These are phyloP conservation scores for Amiota communis DNA, from an alignment of 2,888 invertebrate species.

Conservation along the genomic window DNA sequence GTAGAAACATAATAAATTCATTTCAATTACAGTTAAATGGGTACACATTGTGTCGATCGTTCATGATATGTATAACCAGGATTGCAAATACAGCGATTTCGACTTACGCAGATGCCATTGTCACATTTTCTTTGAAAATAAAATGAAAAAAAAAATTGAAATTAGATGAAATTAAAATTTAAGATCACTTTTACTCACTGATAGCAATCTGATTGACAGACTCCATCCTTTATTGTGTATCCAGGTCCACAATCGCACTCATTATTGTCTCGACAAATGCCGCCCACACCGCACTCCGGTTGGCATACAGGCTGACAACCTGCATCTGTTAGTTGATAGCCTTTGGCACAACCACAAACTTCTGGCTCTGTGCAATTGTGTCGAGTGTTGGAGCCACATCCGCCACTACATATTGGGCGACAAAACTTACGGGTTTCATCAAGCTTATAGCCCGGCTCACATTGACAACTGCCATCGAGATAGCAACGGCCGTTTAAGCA, in stretches of 20 bases:
- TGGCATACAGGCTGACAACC: slow-evolving; percentile 68
- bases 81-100: slow-evolving; percentile 71
- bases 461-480: slow-evolving; percentile 78
- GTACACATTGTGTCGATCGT: slow-evolving; percentile 67
- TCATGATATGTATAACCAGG: slow-evolving; percentile 69
- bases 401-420: slow-evolving; percentile 76
- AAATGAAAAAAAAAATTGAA: background rate
- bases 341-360: slow-evolving; percentile 72
- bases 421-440: slow-evolving; percentile 78
- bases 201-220: slow-evolving; percentile 71
- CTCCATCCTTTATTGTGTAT: slow-evolving; percentile 71
- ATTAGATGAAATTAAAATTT: background rate
- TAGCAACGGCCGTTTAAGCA: slow-evolving; percentile 79
- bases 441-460: slow-evolving; percentile 77
- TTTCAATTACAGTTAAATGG: slow-evolving; percentile 45
- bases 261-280: slow-evolving; percentile 77
- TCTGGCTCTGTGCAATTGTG: slow-evolving; percentile 72
- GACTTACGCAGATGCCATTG: slow-evolving; percentile 70
- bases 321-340: slow-evolving; percentile 68
- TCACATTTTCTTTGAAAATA: slow-evolving; percentile 61
- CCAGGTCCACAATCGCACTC: slow-evolving; percentile 77
- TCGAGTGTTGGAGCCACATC: slow-evolving; percentile 56
- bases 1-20: background rate
- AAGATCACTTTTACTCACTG: slow-evolving; percentile 57
- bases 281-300: slow-evolving; percentile 73